Conservation (phyloP, 2,797 vertebrate genomes). For the Lophura swinhoii region DNA sequence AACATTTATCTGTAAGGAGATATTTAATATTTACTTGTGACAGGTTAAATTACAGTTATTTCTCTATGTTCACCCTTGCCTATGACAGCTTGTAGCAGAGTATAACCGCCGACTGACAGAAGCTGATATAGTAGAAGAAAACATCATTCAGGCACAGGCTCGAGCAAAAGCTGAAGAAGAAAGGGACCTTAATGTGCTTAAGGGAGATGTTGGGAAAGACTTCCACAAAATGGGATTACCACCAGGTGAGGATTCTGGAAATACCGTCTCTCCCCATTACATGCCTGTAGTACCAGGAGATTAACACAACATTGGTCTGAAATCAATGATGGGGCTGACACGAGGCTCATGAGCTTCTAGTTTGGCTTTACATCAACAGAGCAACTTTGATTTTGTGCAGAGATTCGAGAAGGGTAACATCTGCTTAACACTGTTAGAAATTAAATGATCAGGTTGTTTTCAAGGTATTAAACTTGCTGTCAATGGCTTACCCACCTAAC, state of each 20-base stretch:
- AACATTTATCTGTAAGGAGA: background rate
- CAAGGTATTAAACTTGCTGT: background rate
- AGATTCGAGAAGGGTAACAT: background rate
- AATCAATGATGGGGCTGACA: background rate
- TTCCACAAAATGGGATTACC: slow-evolving; percentile 72
- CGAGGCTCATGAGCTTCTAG: background rate
- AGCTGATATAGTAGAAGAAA: slow-evolving; percentile 83
- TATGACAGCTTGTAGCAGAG: slow-evolving; percentile 78
- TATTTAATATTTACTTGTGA: background rate
- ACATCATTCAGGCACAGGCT: slow-evolving; percentile 84
- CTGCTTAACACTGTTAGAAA: background rate
- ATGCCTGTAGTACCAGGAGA: background rate
- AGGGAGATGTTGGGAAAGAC: slow-evolving; percentile 49
- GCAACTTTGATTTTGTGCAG: background rate
- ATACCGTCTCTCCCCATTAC: background rate
- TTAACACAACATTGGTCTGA: fast-evolving
- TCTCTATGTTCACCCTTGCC: background rate
- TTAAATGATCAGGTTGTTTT: background rate
- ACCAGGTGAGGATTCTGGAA: slow-evolving; percentile 78
- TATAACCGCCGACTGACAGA: slow-evolving; percentile 76
- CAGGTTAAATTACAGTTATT: background rate
- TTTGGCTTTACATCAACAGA: background rate
- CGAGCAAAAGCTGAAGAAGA: slow-evolving; percentile 80
- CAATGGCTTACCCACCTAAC: background rate
- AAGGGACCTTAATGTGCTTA: slow-evolving; percentile 57